Conservation (phyloP, 1,140 invertebrate species). For the Pogonus chalceus region DNA sequence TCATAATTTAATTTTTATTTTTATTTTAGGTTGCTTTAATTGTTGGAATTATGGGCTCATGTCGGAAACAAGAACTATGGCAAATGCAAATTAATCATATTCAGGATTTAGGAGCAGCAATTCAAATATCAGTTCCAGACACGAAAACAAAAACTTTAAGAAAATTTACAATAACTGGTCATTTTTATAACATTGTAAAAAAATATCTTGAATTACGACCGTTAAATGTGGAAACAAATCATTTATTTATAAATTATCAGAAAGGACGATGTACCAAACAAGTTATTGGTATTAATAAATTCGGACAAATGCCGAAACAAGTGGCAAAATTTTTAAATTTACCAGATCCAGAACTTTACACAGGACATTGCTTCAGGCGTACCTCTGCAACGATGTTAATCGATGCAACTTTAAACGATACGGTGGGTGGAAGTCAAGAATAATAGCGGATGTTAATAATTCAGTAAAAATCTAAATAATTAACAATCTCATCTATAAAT, state of each 20-base stretch:
- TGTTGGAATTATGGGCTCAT: slow-evolving; percentile 16
- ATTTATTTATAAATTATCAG: slow-evolving; percentile 18
- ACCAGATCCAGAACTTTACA: slow-evolving; percentile 18
- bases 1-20: background rate
- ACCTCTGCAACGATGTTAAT: slow-evolving; percentile 18
- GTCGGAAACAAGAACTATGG: slow-evolving; percentile 19
- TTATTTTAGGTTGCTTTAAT: slow-evolving; percentile 15
- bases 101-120: slow-evolving; percentile 14
- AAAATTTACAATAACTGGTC: slow-evolving; percentile 14
- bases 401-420: too few species aligned
- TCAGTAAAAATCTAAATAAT: too few species aligned
- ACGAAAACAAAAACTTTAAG: slow-evolving; percentile 15
- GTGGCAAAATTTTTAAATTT: slow-evolving; percentile 20
- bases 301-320: slow-evolving; percentile 10
- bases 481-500: too few species aligned
- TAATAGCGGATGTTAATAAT: too few species aligned
- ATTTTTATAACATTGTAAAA: slow-evolving; percentile 12
- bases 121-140: slow-evolving; percentile 13
- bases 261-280: slow-evolving; percentile 17
- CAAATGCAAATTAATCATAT: slow-evolving; percentile 16
- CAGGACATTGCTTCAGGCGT: slow-evolving; percentile 21
- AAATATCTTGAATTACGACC: slow-evolving; percentile 18
- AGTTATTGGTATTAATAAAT: slow-evolving; percentile 17
- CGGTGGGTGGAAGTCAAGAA: too few species aligned
- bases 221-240: slow-evolving; percentile 9